These are phyloP conservation scores for Masnerella sp. DNA, from an alignment of 2,888 invertebrate genomes.

Conservation along the genomic window DNA sequence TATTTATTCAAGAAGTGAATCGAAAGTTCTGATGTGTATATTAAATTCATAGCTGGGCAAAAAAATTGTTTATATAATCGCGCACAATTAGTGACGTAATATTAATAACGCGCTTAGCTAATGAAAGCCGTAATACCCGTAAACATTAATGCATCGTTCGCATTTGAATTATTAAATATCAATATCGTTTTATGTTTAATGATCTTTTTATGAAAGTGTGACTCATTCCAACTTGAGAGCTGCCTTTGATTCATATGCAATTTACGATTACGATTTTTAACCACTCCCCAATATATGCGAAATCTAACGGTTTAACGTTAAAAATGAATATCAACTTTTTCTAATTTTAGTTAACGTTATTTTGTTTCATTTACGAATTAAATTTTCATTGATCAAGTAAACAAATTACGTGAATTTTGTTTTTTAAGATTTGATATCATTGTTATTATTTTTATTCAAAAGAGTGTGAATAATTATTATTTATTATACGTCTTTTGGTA, in stretches of 20 bases:
- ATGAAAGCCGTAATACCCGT: slow-evolving; percentile 32
- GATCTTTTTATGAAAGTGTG: slow-evolving; percentile 12
- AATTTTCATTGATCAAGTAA: no score
- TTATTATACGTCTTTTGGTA: no score
- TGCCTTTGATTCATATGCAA: slow-evolving; percentile 17
- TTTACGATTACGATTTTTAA: slow-evolving; percentile 27
- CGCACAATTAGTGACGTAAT: slow-evolving; percentile 43
- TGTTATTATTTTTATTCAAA: no score
- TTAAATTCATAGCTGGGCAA: slow-evolving; percentile 9
- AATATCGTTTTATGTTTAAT: slow-evolving; percentile 36
- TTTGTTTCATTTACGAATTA: no score
- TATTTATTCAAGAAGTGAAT: slow-evolving; percentile 23
- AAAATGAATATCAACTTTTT: no score
- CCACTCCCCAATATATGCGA: slow-evolving; percentile 9
- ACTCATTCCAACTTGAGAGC: slow-evolving; percentile 10
- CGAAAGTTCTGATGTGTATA: slow-evolving; percentile 26
- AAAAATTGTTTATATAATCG: slow-evolving; percentile 36
- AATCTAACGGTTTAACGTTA: slow-evolving; percentile 5
- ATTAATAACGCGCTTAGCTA: slow-evolving; percentile 43
- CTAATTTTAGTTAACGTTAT: no score
- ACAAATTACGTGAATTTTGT: no score
- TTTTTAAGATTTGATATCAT: no score
- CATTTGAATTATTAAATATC: slow-evolving; percentile 43
- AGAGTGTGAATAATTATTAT: no score
- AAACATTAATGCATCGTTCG: slow-evolving; percentile 35